Conservation (phyloP, 2,888 invertebrate species). For the Macroteleia sp. region DNA sequence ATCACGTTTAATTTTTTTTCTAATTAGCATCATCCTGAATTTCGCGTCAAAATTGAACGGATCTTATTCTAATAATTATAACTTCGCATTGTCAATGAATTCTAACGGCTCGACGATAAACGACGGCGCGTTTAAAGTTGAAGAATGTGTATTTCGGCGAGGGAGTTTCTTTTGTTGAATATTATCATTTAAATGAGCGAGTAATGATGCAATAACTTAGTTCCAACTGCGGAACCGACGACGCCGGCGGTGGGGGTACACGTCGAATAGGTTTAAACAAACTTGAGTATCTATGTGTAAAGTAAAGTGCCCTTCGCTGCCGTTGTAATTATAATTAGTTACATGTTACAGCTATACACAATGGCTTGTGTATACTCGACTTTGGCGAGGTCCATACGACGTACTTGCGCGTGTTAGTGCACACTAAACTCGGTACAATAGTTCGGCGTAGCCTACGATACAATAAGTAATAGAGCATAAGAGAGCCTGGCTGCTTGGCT, state of each 20-base stretch:
- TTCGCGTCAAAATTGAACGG: not conserved
- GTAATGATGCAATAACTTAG: slow-evolving; percentile 62
- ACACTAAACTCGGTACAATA: slow-evolving; percentile 67
- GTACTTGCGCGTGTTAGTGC: slow-evolving; percentile 46
- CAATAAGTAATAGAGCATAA: slow-evolving; percentile 68
- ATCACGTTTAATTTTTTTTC: slow-evolving; percentile 17
- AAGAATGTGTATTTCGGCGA: slow-evolving; percentile 20
- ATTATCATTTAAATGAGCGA: slow-evolving; percentile 60
- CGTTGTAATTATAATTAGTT: slow-evolving; percentile 77
- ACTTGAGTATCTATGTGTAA: slow-evolving; percentile 67
- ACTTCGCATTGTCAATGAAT: slow-evolving; percentile 23
- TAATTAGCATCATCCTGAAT: slow-evolving; percentile 8
- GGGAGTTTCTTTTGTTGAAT: slow-evolving; percentile 45
- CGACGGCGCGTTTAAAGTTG: slow-evolving; percentile 26
- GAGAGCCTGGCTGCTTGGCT: slow-evolving; percentile 46
- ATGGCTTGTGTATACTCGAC: slow-evolving; percentile 55
- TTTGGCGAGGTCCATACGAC: slow-evolving; percentile 54
- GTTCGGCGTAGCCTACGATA: slow-evolving; percentile 68
- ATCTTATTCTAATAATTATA: slow-evolving; percentile 13
- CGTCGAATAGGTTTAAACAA: slow-evolving; percentile 62
- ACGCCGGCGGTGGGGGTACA: slow-evolving; percentile 19
- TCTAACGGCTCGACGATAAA: slow-evolving; percentile 16
- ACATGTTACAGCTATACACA: slow-evolving; percentile 68
- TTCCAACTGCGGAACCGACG: slow-evolving; percentile 45
- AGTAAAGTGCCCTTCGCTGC: slow-evolving; percentile 66